Percentiles rank a stretch among this genome's conserved stretches.
These are phyloP conservation scores for Drosophila lacteicornis DNA, from an alignment of 1,140 invertebrate species.

Conservation along the genomic window DNA sequence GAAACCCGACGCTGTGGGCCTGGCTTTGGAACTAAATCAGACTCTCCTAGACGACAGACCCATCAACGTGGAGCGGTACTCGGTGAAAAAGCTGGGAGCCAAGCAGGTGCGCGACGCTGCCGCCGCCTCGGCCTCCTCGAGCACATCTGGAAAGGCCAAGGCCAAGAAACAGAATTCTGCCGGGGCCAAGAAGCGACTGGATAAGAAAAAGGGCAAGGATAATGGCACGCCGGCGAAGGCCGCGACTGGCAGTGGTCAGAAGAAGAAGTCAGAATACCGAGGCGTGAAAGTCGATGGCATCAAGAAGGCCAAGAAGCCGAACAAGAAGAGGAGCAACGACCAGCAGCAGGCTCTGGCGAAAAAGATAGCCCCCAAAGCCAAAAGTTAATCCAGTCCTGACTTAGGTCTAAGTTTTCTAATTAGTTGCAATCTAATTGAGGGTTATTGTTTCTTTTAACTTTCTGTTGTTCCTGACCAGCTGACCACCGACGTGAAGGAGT, in stretches of 20 bases:
- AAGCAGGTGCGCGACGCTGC: conserved; percentile 64
- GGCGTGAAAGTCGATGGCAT: conserved; percentile 70
- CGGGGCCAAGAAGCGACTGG: conserved; percentile 58
- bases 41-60: conserved; percentile 78
- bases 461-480: conserved; percentile 4
- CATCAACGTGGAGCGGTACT: conserved; percentile 79
- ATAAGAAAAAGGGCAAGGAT: conserved; percentile 54
- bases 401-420: conserved; percentile 14
- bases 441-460: not conserved
- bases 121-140: conserved; percentile 24
- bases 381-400: conserved; percentile 18
- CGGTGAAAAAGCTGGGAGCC: conserved; percentile 71
- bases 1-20: conserved; percentile 68
- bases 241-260: conserved; percentile 8
- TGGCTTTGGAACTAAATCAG: conserved; percentile 79
- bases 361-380: conserved; percentile 76
- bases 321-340: conserved; percentile 62
- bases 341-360: conserved; percentile 69
- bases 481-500: conserved; percentile 18
- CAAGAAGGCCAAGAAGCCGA: conserved; percentile 71
- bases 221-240: conserved; percentile 35
- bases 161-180: conserved; percentile 41
- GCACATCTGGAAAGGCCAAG: conserved; percentile 36
- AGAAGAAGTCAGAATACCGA: conserved; percentile 77
- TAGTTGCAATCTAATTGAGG: conserved; percentile 24